A percentile compares a stretch with the other conserved stretches of the same genome.
These are phyloP conservation scores for Apamea monoglypha DNA, from an alignment of 2,888 invertebrate genomes.

Conservation along the genomic window DNA sequence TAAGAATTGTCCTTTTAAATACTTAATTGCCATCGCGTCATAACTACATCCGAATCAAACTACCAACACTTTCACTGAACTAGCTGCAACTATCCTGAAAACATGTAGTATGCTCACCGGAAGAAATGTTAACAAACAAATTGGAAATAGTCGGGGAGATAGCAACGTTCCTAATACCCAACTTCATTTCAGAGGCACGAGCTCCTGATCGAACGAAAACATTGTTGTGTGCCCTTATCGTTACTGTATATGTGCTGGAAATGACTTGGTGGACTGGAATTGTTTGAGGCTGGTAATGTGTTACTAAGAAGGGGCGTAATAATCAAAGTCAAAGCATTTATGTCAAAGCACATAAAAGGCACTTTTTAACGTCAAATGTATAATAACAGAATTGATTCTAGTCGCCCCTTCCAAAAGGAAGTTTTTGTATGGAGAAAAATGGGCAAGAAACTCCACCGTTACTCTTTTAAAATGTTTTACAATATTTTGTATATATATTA, in stretches of 20 bases:
- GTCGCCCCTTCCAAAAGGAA: too few species aligned
- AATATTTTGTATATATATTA: too few species aligned
- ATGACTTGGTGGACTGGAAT: constrained; percentile 28
- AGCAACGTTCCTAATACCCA: constrained; percentile 86
- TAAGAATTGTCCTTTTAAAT: neutral
- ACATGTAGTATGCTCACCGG: constrained; percentile 60
- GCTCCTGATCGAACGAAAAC: constrained; percentile 89
- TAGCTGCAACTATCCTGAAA: constrained; percentile 54
- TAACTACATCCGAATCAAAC: constrained; percentile 30
- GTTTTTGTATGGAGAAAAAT: too few species aligned
- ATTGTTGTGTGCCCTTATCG: constrained; percentile 79
- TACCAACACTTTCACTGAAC: constrained; percentile 37
- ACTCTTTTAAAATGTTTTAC: too few species aligned
- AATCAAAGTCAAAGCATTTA: too few species aligned
- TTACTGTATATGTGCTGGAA: constrained; percentile 58
- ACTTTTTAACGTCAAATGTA: too few species aligned
- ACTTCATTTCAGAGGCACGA: constrained; percentile 87
- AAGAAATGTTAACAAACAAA: constrained; percentile 84
- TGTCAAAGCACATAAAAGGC: too few species aligned
- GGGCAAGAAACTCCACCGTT: too few species aligned
- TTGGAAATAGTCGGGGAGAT: constrained; percentile 83
- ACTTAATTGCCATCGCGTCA: constrained; percentile 19
- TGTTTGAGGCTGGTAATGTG: neutral
- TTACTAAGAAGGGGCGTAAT: neutral
- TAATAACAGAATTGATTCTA: too few species aligned